Percentiles rank a stretch among this genome's conserved stretches.
Evolutionary conservation across 2,888 invertebrate genomes (phyloP).

Genomic region (Epirrhoe alternata): DNA sequence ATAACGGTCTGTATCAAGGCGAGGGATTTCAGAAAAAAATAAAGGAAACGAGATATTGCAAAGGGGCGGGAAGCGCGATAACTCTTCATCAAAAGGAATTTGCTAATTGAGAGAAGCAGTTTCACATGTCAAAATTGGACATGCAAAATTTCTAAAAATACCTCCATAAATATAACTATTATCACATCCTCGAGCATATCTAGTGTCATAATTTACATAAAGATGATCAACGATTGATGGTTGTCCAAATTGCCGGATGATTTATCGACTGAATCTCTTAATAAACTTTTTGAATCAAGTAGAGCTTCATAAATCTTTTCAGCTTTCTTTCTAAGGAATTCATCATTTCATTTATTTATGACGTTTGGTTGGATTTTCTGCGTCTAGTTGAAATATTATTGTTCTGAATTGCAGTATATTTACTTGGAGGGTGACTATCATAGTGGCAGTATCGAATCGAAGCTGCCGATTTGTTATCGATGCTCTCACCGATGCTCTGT

Average conservation of each 20-base stretch:
- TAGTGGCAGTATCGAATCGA: constrained; percentile 17
- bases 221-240: constrained; percentile 50
- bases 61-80: constrained; percentile 48
- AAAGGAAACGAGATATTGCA: constrained; percentile 52
- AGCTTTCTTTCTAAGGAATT: constrained; percentile 50
- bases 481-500: constrained; percentile 59
- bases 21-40: constrained; percentile 49
- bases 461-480: constrained; percentile 62
- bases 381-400: constrained; percentile 18
- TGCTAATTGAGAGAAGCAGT: constrained; percentile 26
- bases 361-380: constrained; percentile 19
- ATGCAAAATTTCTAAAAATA: constrained; percentile 28
- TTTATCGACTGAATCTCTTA: constrained; percentile 61
- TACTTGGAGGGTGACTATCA: constrained; percentile 10
- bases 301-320: constrained; percentile 54
- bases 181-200: constrained; percentile 40
- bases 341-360: constrained; percentile 32
- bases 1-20: constrained; percentile 55
- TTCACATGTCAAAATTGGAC: constrained; percentile 11
- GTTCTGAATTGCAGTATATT: constrained; percentile 15
- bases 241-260: constrained; percentile 53
- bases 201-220: constrained; percentile 45
- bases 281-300: constrained; percentile 52
- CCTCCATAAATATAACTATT: constrained; percentile 47
- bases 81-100: constrained; percentile 50